A percentile compares a stretch with the other conserved stretches of the same genome.
Evolutionary conservation across 2,113 vertebrate species (phyloP).

Genomic region (Terrapene triunguis): DNA sequence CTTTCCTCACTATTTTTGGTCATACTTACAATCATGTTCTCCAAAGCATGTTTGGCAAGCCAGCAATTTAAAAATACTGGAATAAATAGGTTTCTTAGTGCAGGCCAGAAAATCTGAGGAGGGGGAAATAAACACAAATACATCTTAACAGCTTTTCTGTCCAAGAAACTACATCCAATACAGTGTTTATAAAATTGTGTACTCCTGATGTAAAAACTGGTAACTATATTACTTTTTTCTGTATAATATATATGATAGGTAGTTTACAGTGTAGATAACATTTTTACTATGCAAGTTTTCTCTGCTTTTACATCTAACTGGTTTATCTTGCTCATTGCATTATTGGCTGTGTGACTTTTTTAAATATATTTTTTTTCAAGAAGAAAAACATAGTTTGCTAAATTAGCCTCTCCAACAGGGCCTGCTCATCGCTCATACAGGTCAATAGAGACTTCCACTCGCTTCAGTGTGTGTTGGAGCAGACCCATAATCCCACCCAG

Average conservation of each 20-base stretch:
- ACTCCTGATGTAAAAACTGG: background rate
- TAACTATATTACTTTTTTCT: background rate
- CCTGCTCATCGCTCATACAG: background rate
- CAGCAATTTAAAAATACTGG: conserved; percentile 91
- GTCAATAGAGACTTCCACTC: background rate
- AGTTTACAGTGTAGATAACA: background rate
- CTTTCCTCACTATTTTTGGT: background rate
- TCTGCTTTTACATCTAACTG: background rate
- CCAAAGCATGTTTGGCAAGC: conserved; percentile 89
- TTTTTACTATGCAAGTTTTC: background rate
- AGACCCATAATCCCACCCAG: background rate
- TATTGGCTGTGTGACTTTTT: background rate
- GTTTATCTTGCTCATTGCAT: background rate
- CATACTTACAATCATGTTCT: conserved; percentile 90
- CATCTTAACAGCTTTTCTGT: conserved; percentile 33
- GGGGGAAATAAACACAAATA: conserved; percentile 46
- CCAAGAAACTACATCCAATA: background rate
- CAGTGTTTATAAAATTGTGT: background rate
- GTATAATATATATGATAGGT: background rate
- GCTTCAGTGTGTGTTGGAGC: background rate
- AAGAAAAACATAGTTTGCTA: background rate
- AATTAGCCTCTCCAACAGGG: background rate
- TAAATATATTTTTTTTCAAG: fast-evolving
- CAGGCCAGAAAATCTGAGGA: conserved; percentile 87
- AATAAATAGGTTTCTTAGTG: conserved; percentile 87